A percentile compares a stretch with the other conserved stretches of the same genome.
Conservation (phyloP, 2,888 invertebrate genomes). For the Achlya flavicornis region DNA sequence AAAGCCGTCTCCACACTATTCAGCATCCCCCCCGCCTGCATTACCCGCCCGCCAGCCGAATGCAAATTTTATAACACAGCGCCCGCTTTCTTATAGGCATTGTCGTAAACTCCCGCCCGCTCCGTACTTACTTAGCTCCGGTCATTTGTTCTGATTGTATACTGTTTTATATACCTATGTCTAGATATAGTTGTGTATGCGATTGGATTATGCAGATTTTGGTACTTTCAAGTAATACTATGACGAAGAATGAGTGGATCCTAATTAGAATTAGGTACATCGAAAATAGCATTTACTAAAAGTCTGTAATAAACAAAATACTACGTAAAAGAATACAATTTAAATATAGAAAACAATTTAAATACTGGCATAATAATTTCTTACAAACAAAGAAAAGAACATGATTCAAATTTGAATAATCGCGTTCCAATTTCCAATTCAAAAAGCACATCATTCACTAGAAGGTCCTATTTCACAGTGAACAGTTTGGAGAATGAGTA, state of each 20-base stretch:
- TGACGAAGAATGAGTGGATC: not conserved
- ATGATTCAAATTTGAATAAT: slow-evolving; percentile 13
- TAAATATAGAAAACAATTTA: not conserved
- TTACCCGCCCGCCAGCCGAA: slow-evolving; percentile 72
- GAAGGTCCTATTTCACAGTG: not conserved
- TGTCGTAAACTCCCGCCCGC: slow-evolving; percentile 63
- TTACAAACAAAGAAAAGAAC: not conserved
- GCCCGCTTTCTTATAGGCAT: slow-evolving; percentile 78
- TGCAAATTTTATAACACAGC: slow-evolving; percentile 82
- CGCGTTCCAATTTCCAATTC: slow-evolving; percentile 28
- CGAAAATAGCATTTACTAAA: too few species aligned
- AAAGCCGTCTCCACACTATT: slow-evolving; percentile 50
- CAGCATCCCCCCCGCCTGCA: slow-evolving; percentile 58
- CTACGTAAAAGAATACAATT: not conserved
- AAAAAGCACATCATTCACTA: slow-evolving; percentile 27
- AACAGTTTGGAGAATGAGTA: slow-evolving; percentile 35
- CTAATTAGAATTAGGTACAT: too few species aligned
- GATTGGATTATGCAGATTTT: slow-evolving; percentile 5
- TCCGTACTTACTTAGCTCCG: slow-evolving; percentile 66
- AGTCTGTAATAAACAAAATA: not conserved
- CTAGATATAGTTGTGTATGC: not conserved
- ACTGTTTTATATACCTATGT: slow-evolving; percentile 11
- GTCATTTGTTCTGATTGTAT: slow-evolving; percentile 76
- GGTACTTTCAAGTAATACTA: not conserved
- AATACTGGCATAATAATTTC: not conserved